Evolutionary conservation across 2,113 vertebrate genomes (phyloP).

Genomic region (Hypocryptadius cinnamomeus): DNA sequence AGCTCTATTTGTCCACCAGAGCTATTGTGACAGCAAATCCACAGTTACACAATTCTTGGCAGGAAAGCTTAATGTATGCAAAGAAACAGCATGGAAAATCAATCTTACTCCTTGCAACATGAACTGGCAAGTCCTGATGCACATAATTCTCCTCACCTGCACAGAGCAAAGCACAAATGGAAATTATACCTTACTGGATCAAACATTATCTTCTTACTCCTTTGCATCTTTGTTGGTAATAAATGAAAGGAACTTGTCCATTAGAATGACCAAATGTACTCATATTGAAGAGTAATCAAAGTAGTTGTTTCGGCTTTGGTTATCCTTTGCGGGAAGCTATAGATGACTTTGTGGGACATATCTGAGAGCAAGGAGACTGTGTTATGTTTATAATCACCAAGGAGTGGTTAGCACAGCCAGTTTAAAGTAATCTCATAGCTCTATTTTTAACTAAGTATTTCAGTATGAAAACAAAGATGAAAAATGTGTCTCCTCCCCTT

Average conservation of each 20-base stretch:
- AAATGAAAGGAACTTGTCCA: background rate
- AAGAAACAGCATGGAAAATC: background rate
- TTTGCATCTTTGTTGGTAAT: background rate
- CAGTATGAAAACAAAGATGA: background rate
- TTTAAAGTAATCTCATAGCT: background rate
- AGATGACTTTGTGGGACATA: background rate
- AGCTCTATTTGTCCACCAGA: background rate
- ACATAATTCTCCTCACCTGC: background rate
- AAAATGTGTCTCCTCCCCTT: background rate
- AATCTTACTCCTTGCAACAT: background rate
- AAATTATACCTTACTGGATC: background rate
- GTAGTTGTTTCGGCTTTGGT: background rate
- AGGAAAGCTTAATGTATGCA: background rate
- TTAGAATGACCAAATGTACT: background rate
- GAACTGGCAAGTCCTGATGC: background rate
- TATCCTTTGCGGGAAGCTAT: background rate
- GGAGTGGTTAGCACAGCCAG: background rate
- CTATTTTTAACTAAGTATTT: background rate
- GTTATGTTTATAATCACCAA: background rate
- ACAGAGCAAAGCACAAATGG: background rate
- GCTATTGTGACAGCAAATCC: background rate
- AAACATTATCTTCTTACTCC: background rate
- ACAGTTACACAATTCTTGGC: background rate
- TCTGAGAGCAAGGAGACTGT: background rate
- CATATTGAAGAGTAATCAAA: background rate